Conservation (phyloP, 2,888 invertebrate genomes). For the Apodemia mormo region DNA sequence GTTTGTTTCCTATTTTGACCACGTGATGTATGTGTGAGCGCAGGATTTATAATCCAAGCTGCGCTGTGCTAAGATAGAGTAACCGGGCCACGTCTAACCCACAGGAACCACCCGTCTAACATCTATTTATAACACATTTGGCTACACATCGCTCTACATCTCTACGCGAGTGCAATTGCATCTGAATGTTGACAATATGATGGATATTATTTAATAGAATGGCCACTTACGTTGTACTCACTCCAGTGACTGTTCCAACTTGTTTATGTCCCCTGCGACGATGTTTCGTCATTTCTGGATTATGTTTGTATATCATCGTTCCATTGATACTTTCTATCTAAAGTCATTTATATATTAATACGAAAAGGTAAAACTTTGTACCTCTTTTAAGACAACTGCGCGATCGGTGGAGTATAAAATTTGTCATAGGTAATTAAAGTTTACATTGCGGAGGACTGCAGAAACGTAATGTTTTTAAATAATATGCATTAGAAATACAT, state of each 20-base stretch:
- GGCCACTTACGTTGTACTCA: constrained; percentile 20
- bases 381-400: no score
- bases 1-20: not conserved
- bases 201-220: constrained; percentile 34
- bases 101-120: constrained; percentile 26
- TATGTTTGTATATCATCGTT: not conserved
- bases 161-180: constrained; percentile 44
- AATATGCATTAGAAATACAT: no score
- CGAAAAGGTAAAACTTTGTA: no score
- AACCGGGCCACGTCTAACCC: constrained; percentile 56
- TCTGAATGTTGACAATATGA: constrained; percentile 40
- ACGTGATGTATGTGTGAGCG: not conserved
- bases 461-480: no score
- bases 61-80: constrained; percentile 45
- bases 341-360: not conserved
- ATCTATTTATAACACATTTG: constrained; percentile 49
- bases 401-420: no score
- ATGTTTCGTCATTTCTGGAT: constrained; percentile 2
- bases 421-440: no score
- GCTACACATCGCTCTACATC: constrained; percentile 39
- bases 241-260: constrained; percentile 5
- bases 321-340: not conserved
- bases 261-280: constrained; percentile 3
- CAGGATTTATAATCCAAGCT: not conserved
- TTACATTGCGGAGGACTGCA: no score